A percentile compares a stretch with the other conserved stretches of the same genome.
Conservation (phyloP, 2,113 vertebrate genomes). For the Gymnorhina tibicen region DNA sequence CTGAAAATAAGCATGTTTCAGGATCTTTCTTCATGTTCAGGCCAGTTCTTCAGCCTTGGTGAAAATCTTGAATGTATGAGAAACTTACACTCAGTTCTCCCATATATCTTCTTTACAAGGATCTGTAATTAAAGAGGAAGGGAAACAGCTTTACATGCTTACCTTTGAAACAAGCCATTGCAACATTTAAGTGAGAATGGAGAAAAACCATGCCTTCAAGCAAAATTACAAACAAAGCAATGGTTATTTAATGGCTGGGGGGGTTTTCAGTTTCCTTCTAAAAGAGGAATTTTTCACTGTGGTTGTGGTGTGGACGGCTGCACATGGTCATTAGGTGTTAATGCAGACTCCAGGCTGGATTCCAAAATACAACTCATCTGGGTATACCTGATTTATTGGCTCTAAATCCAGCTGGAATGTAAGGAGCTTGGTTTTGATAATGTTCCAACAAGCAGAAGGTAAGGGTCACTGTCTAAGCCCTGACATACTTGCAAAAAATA, state of each 20-base stretch:
- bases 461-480: neutral
- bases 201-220: neutral
- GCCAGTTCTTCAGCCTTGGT: neutral
- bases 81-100: neutral
- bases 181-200: neutral
- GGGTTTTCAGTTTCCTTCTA: neutral
- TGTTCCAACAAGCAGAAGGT: neutral
- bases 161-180: neutral
- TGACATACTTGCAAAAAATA: neutral
- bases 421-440: neutral
- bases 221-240: neutral
- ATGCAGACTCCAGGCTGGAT: neutral
- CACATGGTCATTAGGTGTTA: neutral
- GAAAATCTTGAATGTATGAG: neutral
- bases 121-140: constrained; percentile 22
- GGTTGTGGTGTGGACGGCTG: neutral
- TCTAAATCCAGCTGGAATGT: neutral
- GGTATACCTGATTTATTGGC: neutral
- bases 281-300: neutral
- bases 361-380: constrained; percentile 6
- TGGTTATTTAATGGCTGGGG: neutral
- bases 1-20: neutral
- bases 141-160: neutral
- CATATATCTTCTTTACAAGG: neutral
- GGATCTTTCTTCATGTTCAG: neutral